Percentiles rank a stretch among this genome's conserved stretches.
phyloP scores from a whole-genome alignment of 2,888 invertebrate species.

The Coelogynopora nodosa region DNA sequence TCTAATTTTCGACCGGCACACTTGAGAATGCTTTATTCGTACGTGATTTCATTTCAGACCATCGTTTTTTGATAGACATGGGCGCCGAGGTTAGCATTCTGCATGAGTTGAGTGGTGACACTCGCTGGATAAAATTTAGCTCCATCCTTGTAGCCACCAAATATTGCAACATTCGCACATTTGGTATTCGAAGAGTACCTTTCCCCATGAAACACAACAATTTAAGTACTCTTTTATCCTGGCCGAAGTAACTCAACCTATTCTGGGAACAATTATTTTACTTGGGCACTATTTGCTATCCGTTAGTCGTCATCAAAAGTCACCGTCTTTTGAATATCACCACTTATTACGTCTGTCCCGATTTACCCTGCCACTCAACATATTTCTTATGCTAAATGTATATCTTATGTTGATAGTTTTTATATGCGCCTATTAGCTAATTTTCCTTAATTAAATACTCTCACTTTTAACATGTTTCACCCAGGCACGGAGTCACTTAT shows the following conservation, averaged over 20 bases:
- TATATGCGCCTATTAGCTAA: constrained; percentile 33
- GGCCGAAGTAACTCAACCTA: constrained; percentile 47
- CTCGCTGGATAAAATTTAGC: background rate
- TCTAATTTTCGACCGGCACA: constrained; percentile 34
- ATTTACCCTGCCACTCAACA: background rate
- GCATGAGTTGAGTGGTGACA: constrained; percentile 38
- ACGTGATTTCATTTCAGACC: constrained; percentile 37
- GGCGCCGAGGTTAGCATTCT: constrained; percentile 36
- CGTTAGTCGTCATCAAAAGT: constrained; percentile 39
- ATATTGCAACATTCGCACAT: constrained; percentile 12
- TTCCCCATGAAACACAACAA: constrained; percentile 26
- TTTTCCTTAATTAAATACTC: constrained; percentile 17
- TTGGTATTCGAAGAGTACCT: background rate
- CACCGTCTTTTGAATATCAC: constrained; percentile 25
- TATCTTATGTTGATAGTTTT: constrained; percentile 1
- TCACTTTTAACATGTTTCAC: constrained; percentile 42
- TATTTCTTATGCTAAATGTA: background rate
- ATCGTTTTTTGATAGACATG: constrained; percentile 45
- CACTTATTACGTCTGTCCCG: background rate
- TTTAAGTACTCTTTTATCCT: constrained; percentile 46
- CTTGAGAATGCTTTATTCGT: constrained; percentile 40
- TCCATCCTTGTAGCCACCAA: background rate
- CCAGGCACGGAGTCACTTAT: constrained; percentile 49
- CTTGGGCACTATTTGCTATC: constrained; percentile 35
- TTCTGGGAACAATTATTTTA: constrained; percentile 48